Evolutionary conservation across 2,888 invertebrate genomes (phyloP).

Genomic region (Copidosoma aretas): DNA sequence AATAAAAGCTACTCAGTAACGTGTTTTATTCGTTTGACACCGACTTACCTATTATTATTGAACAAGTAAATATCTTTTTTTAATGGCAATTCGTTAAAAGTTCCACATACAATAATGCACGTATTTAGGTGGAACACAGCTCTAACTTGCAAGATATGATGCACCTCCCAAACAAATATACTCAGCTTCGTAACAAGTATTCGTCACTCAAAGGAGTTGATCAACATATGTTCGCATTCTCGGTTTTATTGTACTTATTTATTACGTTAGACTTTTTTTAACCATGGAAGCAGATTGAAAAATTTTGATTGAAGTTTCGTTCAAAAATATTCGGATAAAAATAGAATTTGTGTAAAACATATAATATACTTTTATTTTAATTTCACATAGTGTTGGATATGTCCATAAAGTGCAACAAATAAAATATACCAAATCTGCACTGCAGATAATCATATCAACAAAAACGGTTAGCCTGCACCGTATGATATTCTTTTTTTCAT

Average conservation of each 20-base stretch:
- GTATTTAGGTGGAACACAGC: slow-evolving; percentile 32
- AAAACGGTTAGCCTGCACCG: slow-evolving; percentile 33
- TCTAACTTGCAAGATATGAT: slow-evolving; percentile 41
- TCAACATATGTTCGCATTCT: slow-evolving; percentile 38
- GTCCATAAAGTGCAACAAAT: slow-evolving; percentile 23
- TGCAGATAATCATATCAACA: slow-evolving; percentile 29
- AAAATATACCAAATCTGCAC: slow-evolving; percentile 36
- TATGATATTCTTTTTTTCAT: slow-evolving; percentile 15
- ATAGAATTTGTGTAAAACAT: slow-evolving; percentile 29
- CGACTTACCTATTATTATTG: slow-evolving; percentile 26
- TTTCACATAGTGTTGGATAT: too few relatives aligned
- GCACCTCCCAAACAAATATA: slow-evolving; percentile 42
- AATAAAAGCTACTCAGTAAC: not conserved
- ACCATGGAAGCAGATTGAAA: slow-evolving; percentile 10
- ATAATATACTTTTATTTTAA: not conserved
- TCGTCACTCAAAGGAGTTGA: slow-evolving; percentile 27
- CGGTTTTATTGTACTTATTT: slow-evolving; percentile 27
- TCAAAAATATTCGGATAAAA: slow-evolving; percentile 35
- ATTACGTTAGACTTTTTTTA: not conserved
- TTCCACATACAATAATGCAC: slow-evolving; percentile 38
- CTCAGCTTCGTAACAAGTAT: slow-evolving; percentile 43
- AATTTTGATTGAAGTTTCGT: slow-evolving; percentile 11
- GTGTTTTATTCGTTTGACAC: slow-evolving; percentile 26
- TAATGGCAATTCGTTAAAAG: slow-evolving; percentile 46
- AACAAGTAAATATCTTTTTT: slow-evolving; percentile 12